Conservation (phyloP, 2,888 invertebrate genomes). For the Agriotes lineatus region DNA sequence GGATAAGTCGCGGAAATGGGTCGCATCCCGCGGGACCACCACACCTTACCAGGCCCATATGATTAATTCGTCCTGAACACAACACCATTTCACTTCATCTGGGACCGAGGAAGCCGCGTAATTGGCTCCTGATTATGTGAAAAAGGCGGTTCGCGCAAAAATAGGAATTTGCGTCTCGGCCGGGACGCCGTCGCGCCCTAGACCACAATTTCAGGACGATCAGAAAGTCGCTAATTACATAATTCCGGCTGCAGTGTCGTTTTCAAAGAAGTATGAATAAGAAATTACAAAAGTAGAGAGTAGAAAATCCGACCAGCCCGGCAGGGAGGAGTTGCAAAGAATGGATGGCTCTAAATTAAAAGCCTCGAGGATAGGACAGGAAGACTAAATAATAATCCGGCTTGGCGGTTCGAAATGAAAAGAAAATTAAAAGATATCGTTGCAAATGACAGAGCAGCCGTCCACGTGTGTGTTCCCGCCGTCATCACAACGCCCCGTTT, state of each 20-base stretch:
- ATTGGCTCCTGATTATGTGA: conserved; percentile 5
- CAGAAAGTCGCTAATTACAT: conserved; percentile 40
- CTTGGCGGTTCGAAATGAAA: conserved; percentile 51
- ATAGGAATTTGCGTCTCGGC: neutral
- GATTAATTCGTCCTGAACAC: conserved; percentile 30
- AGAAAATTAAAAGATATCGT: conserved; percentile 52
- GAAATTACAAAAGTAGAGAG: conserved; percentile 47
- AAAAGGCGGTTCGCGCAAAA: conserved; percentile 3
- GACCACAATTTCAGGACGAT: conserved; percentile 27
- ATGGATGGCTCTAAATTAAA: conserved; percentile 55
- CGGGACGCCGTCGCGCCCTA: conserved; percentile 2
- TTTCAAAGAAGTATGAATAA: conserved; percentile 44
- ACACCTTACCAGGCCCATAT: conserved; percentile 31
- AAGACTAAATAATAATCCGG: conserved; percentile 50
- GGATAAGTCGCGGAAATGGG: conserved; percentile 18
- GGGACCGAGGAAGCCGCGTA: conserved; percentile 20
- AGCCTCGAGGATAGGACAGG: conserved; percentile 49
- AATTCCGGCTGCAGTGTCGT: conserved; percentile 39
- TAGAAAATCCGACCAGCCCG: conserved; percentile 34
- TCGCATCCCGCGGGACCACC: conserved; percentile 20
- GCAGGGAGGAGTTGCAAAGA: conserved; percentile 47
- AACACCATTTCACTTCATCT: conserved; percentile 10
- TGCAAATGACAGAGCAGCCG: conserved; percentile 49
- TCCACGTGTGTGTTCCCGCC: conserved; percentile 35
- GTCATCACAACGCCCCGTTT: conserved; percentile 25